Evolutionary conservation across 2,888 invertebrate genomes (phyloP).

Genomic region (Polyommatus iphigenia): DNA sequence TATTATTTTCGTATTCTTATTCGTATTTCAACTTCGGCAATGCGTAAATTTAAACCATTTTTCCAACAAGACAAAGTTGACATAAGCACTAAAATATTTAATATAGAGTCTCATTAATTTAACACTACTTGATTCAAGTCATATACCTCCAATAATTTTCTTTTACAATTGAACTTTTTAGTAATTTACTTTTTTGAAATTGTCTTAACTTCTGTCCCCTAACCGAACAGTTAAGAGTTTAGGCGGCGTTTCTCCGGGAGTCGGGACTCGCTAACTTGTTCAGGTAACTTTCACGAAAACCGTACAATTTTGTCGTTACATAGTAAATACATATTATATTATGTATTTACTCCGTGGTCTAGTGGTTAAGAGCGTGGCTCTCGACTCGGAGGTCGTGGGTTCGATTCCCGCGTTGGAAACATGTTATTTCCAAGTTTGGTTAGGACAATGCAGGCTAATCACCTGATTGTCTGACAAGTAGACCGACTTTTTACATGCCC

Average conservation of each 20-base stretch:
- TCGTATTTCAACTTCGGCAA: too few species aligned
- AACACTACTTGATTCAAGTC: neutral
- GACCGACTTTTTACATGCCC: too few species aligned
- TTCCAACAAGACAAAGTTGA: neutral
- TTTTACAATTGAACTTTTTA: neutral
- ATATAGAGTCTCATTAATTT: neutral
- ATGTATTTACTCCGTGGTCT: too few species aligned
- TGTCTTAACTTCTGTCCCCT: conserved; percentile 6
- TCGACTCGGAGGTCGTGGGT: too few species aligned
- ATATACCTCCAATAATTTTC: neutral
- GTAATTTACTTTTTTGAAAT: neutral
- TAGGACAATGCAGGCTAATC: too few species aligned
- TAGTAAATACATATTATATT: too few species aligned
- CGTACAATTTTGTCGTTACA: neutral
- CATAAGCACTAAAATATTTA: neutral
- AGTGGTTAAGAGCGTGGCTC: too few species aligned
- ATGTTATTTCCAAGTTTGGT: too few species aligned
- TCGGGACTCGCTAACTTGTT: conserved; percentile 5
- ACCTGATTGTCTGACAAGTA: too few species aligned
- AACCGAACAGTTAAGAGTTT: neutral
- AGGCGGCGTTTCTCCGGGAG: neutral
- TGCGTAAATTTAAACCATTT: too few species aligned
- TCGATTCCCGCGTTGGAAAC: too few species aligned
- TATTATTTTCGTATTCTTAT: too few species aligned
- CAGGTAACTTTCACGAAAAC: neutral